Conservation (phyloP, 2,888 invertebrate genomes). For the Timema cristinae region DNA sequence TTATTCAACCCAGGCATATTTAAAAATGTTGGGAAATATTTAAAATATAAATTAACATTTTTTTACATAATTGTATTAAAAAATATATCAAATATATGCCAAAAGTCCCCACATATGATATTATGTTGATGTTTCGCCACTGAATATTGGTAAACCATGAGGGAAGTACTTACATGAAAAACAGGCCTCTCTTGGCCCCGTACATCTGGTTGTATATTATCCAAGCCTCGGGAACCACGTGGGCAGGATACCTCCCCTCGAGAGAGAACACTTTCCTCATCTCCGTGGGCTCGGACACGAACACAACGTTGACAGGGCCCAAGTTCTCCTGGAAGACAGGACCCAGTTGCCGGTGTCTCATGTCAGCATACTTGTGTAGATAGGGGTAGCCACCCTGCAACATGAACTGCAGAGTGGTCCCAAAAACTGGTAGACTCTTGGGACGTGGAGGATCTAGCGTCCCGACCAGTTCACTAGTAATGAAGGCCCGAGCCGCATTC, state of each 20-base stretch:
- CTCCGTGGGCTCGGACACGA: constrained; percentile 70
- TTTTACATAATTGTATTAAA: too few species aligned
- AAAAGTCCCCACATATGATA: too few species aligned
- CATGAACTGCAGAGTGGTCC: constrained; percentile 48
- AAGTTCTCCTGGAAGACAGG: constrained; percentile 75
- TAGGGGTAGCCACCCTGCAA: constrained; percentile 56
- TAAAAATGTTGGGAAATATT: too few species aligned
- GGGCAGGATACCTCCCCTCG: constrained; percentile 79
- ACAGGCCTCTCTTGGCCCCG: constrained; percentile 71
- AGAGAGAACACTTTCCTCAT: constrained; percentile 71
- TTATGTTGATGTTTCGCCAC: too few species aligned
- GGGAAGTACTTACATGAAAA: constrained; percentile 71
- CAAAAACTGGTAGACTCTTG: constrained; percentile 47
- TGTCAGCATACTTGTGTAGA: constrained; percentile 71
- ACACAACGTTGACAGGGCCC: constrained; percentile 68
- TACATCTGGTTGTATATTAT: constrained; percentile 71
- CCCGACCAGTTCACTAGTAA: background rate
- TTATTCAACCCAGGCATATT: too few species aligned
- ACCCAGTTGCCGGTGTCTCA: constrained; percentile 68
- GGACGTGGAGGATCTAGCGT: constrained; percentile 43
- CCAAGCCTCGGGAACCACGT: constrained; percentile 83
- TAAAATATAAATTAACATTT: too few species aligned
- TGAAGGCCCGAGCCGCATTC: constrained; percentile 3
- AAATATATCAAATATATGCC: too few species aligned
- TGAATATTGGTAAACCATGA: too few species aligned